phyloP scores from a whole-genome alignment of 2,888 invertebrate species.

The Acanthosepion lycidas region DNA sequence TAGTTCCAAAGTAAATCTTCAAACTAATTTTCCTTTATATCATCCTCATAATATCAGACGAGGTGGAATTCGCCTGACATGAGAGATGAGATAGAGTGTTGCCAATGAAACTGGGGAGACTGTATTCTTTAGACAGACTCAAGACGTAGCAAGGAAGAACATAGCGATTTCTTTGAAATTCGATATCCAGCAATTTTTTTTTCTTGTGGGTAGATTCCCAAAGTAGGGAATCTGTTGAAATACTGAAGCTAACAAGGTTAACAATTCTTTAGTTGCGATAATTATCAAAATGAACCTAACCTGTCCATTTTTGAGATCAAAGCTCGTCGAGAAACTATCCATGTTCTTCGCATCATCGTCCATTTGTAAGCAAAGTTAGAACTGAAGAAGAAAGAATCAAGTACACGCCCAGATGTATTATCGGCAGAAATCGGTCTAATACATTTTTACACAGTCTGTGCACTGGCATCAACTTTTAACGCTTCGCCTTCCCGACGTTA shows the following conservation, averaged over 20 bases:
- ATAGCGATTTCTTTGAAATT: not conserved
- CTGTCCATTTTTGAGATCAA: not conserved
- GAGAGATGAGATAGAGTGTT: too few relatives aligned
- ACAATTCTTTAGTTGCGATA: not conserved
- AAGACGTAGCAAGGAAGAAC: not conserved
- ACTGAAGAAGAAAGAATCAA: too few relatives aligned
- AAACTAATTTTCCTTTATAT: too few relatives aligned
- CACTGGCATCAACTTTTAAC: not conserved
- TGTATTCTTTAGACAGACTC: not conserved
- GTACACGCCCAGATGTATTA: not conserved
- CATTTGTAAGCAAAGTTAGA: too few relatives aligned
- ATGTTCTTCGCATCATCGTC: too few relatives aligned
- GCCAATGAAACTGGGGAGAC: not conserved
- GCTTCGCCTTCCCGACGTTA: not conserved
- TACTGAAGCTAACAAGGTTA: not conserved
- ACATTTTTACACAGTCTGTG: not conserved
- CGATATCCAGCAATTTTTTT: not conserved
- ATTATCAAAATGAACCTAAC: not conserved
- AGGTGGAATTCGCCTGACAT: too few relatives aligned
- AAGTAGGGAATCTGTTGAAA: not conserved
- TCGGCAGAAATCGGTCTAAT: not conserved
- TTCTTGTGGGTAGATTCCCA: not conserved
- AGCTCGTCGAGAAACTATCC: not conserved
- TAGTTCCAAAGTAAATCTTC: too few relatives aligned
- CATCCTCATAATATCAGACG: too few relatives aligned